Conservation (phyloP, 2,113 vertebrate species). For the Cathartes aura region DNA sequence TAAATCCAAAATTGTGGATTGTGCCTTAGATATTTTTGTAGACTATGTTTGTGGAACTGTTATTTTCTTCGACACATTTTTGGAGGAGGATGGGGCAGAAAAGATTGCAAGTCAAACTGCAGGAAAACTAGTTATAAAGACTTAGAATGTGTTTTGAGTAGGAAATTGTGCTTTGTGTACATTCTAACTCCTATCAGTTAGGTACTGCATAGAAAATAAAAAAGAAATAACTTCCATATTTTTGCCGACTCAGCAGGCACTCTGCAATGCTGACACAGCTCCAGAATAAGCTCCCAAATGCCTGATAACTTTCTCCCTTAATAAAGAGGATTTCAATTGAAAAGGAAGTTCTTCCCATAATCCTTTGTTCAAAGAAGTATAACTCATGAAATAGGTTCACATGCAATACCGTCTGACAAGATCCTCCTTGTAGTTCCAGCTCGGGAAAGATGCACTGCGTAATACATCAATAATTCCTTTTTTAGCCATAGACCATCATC, state of each 20-base stretch:
- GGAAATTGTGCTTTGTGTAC: background rate
- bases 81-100: background rate
- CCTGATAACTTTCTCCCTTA: background rate
- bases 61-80: background rate
- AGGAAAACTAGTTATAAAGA: background rate
- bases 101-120: fast-evolving
- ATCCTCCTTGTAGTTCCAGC: background rate
- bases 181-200: background rate
- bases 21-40: background rate
- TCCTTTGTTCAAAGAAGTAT: background rate
- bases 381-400: background rate
- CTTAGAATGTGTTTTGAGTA: background rate
- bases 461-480: constrained; percentile 5
- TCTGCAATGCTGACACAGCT: background rate
- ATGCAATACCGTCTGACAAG: background rate
- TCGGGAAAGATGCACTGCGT: background rate
- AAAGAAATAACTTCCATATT: background rate
- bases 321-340: background rate
- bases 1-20: background rate
- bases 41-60: background rate
- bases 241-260: background rate
- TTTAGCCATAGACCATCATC: background rate
- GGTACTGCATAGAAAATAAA: background rate
- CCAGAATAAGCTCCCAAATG: background rate
- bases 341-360: background rate